Conservation (phyloP, 2,797 vertebrate species). For the Percopsis omiscomaycus region DNA sequence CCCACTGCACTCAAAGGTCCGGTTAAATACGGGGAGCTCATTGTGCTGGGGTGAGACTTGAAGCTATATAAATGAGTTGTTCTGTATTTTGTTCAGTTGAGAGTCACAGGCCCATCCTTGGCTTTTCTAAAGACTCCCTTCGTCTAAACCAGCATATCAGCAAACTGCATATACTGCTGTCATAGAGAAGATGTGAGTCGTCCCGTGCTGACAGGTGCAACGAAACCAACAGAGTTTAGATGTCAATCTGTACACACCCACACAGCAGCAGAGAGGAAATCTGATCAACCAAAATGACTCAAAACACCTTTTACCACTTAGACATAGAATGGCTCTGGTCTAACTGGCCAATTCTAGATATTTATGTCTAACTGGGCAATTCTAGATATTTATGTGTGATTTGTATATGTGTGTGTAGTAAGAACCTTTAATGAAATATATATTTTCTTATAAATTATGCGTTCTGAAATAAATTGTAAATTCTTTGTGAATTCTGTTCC, state of each 20-base stretch:
- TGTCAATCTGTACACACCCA: neutral
- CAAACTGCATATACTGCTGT: neutral
- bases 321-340: too few species aligned
- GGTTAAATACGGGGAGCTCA: conserved; percentile 93
- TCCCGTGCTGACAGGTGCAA: neutral
- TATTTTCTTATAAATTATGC: too few species aligned
- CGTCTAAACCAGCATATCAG: too few species aligned
- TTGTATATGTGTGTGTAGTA: too few species aligned
- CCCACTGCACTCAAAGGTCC: conserved; percentile 80
- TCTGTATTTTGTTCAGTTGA: neutral
- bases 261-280: neutral
- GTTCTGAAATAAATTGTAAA: too few species aligned
- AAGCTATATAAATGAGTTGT: neutral
- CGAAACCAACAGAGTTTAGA: neutral
- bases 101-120: too few species aligned
- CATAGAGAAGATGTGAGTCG: neutral
- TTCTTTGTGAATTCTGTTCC: neutral
- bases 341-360: too few species aligned
- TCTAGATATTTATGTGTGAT: too few species aligned
- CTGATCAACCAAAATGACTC: neutral
- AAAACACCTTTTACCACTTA: neutral
- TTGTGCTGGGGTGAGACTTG: conserved; percentile 87
- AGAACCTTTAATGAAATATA: too few species aligned
- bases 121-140: too few species aligned
- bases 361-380: too few species aligned